Evolutionary conservation across 2,797 vertebrate species (phyloP).

Genomic region (Sebastiscus tertius): DNA sequence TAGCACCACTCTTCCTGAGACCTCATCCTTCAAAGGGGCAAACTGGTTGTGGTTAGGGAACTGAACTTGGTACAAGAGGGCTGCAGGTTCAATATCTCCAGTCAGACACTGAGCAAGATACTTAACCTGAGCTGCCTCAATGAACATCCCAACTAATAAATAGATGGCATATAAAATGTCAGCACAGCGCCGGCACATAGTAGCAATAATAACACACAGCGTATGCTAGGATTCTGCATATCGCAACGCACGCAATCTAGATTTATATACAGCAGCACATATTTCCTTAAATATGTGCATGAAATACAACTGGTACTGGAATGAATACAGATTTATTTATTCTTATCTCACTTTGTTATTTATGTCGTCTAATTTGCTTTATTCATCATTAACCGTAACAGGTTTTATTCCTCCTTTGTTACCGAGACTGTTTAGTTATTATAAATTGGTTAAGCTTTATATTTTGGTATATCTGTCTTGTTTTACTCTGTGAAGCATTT

Average conservation of each 20-base stretch:
- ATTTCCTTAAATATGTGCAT: background rate
- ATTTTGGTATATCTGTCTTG: constrained; percentile 7
- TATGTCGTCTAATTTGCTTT: background rate
- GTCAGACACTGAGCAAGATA: constrained; percentile 82
- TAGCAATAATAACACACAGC: constrained; percentile 47
- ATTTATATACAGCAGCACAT: constrained; percentile 12
- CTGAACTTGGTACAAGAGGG: constrained; percentile 84
- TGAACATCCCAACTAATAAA: constrained; percentile 85
- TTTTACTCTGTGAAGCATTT: background rate
- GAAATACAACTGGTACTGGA: background rate
- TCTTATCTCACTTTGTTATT: background rate
- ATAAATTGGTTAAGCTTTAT: background rate
- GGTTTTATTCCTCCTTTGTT: constrained; percentile 8
- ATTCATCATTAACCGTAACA: background rate
- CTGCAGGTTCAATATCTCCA: constrained; percentile 83
- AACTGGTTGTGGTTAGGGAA: constrained; percentile 85
- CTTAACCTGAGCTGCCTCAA: constrained; percentile 84
- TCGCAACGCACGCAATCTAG: constrained; percentile 8
- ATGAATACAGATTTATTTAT: constrained; percentile 2
- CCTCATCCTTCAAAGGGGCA: constrained; percentile 83
- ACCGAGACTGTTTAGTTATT: background rate
- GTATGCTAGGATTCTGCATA: background rate
- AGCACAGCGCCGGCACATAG: constrained; percentile 56
- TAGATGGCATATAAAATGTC: constrained; percentile 84
- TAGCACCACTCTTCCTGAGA: constrained; percentile 77